Conservation (phyloP, 2,888 invertebrate species). For the Itoplectis maculator region DNA sequence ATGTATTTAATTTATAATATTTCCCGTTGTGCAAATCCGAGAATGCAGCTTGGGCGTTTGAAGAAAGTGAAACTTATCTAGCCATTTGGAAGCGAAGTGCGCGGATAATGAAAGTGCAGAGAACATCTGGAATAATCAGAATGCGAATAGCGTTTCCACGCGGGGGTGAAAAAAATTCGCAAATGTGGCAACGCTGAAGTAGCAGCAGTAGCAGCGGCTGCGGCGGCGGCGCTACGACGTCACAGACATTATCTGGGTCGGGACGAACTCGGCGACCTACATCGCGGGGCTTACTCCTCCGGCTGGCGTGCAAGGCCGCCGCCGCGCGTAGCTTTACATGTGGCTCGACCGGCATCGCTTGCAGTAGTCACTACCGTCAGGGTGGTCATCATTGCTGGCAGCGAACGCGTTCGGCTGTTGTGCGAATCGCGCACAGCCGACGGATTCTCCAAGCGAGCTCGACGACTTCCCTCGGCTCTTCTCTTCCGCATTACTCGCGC, state of each 20-base stretch:
- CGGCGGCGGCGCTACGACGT: slow-evolving; percentile 74
- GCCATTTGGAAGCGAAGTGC: too few relatives aligned
- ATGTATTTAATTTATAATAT: too few relatives aligned
- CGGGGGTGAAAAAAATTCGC: neutral
- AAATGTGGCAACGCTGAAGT: neutral
- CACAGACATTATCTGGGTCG: slow-evolving; percentile 81
- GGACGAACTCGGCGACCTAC: slow-evolving; percentile 79
- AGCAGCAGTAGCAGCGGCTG: slow-evolving; percentile 2
- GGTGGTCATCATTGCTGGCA: slow-evolving; percentile 1
- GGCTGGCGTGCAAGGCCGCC: slow-evolving; percentile 66
- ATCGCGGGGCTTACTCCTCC: slow-evolving; percentile 68
- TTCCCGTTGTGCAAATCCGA: too few relatives aligned
- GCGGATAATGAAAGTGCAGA: too few relatives aligned
- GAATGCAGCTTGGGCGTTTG: too few relatives aligned
- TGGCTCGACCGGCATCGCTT: slow-evolving; percentile 35
- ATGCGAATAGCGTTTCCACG: too few relatives aligned
- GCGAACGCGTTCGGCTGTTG: slow-evolving; percentile 46
- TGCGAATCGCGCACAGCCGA: slow-evolving; percentile 46
- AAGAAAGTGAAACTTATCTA: too few relatives aligned
- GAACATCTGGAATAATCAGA: too few relatives aligned
- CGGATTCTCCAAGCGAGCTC: neutral
- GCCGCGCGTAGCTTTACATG: slow-evolving; percentile 72
- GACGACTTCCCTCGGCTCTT: neutral
- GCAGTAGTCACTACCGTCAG: neutral
- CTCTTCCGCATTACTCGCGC: slow-evolving; percentile 14